Base-by-base conservation (phyloP, 2,888 invertebrate genomes). In the Drosophila tripunctata region DNA sequence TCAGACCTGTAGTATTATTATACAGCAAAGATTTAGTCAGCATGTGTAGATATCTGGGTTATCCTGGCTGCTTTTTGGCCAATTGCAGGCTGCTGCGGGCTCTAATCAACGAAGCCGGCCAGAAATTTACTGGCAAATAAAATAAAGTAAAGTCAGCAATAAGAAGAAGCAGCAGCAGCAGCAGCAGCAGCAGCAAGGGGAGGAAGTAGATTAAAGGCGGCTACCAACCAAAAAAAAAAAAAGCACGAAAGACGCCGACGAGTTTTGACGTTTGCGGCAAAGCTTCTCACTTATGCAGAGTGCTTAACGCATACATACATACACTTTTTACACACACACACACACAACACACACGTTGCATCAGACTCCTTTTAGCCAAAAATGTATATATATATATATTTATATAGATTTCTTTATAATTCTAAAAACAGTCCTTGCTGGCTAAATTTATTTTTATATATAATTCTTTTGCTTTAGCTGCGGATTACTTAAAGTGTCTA, bases 1-100 rank as follows among this genome's bases (percentile, higher is more conserved):
- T 31, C 51, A 47, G 79, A 64, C 73, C 62, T n/a, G n/a, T n/a
- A 58, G 74, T 76, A 66, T 60, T 65, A 50, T 56, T 57, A 69
- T 24, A 15, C 19, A 10, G 3, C 19, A 30, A n/a, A n/a, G 30
- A 51, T 51, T 40, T 12, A 31, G 30, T 21, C 27, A 19, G 50
- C 38, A 12, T 27, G 27, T 14, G 19, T 38, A 24, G 52, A 62
- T 64, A 75, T 76, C 75, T 83, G 75, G 78, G 73, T 62, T 58
- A 55, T 30, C 12, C 65, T 54, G 64, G 54, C 65, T 54, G 64
- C 51, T 51, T 48, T 78, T 84, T 76, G 75, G 69, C 74, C 84
- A 81, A 84, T 82, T 84, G 81, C 73, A 80, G 74, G 71, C 75
- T 78, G 83, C 86, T 82, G 82, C 82, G 86, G 84, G 86, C 70